Evolutionary conservation across 1,140 invertebrate genomes (phyloP).

Genomic region (Drosophila nikananu): DNA sequence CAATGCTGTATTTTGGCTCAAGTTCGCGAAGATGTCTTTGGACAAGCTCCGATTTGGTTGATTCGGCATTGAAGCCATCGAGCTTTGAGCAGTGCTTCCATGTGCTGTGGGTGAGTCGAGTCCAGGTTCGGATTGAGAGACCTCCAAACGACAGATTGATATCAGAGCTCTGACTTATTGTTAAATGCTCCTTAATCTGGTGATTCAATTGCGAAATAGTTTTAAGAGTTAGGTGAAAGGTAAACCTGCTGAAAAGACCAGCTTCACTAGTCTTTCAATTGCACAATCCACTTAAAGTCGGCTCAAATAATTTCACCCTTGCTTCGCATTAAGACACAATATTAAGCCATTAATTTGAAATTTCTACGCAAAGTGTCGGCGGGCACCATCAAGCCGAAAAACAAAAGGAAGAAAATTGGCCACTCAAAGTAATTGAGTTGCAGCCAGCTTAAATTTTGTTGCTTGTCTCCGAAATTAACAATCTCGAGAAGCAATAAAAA

Average conservation of each 20-base stretch:
- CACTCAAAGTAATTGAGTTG: constrained; percentile 73
- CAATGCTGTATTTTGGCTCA: constrained; percentile 53
- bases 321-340: constrained; percentile 54
- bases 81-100: constrained; percentile 37
- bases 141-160: constrained; percentile 48
- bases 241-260: constrained; percentile 1
- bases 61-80: constrained; percentile 57
- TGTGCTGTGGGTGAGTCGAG: constrained; percentile 14
- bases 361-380: constrained; percentile 60
- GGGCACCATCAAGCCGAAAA: constrained; percentile 22
- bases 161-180: constrained; percentile 28
- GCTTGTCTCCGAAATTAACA: constrained; percentile 30
- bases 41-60: constrained; percentile 33
- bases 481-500: constrained; percentile 60
- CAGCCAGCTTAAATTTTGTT: constrained; percentile 35
- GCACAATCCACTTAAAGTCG: constrained; percentile 38
- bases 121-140: constrained; percentile 25
- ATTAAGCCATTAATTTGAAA: constrained; percentile 63
- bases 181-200: background rate
- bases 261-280: constrained; percentile 32
- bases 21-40: constrained; percentile 62
- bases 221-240: constrained; percentile 17
- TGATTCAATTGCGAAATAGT: background rate
- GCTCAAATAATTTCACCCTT: constrained; percentile 24
- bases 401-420: constrained; percentile 58